phyloP scores from a whole-genome alignment of 92 coral and sea anemone genomes.

The Epizoanthus scotinus region DNA sequence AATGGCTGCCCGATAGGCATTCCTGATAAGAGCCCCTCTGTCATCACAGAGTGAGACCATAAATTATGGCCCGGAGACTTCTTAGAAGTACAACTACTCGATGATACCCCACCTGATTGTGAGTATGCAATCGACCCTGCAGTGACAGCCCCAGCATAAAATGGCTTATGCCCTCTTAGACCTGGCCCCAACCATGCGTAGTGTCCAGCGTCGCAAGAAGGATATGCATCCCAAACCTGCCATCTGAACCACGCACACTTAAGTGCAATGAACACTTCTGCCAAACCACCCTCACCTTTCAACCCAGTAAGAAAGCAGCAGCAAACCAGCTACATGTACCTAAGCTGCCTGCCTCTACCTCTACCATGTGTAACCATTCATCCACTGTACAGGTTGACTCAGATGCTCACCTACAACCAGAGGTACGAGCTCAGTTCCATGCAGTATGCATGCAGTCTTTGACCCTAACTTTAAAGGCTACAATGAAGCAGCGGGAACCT shows the following conservation, averaged over 20 bases:
- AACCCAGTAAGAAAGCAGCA: background rate
- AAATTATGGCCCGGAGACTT: conserved; percentile 76
- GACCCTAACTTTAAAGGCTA: conserved; percentile 66
- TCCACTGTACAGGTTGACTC: conserved; percentile 38
- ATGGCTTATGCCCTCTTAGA: conserved; percentile 17
- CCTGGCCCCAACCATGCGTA: conserved; percentile 49
- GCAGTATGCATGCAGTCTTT: conserved; percentile 34
- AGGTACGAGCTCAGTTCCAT: conserved; percentile 29
- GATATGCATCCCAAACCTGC: conserved; percentile 60
- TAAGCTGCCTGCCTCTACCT: background rate
- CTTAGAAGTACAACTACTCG: conserved; percentile 56
- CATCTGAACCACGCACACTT: conserved; percentile 50
- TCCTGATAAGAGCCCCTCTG: conserved; percentile 22
- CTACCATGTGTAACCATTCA: conserved; percentile 8
- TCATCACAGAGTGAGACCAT: conserved; percentile 21
- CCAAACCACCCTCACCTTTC: conserved; percentile 13
- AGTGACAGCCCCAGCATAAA: conserved; percentile 52
- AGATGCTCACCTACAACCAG: conserved; percentile 2
- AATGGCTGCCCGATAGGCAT: conserved; percentile 5
- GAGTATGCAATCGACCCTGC: conserved; percentile 59
- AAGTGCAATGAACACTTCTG: conserved; percentile 49
- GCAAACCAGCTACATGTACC: conserved; percentile 4
- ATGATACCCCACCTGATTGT: conserved; percentile 53
- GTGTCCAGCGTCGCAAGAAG: conserved; percentile 51
- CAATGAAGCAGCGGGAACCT: conserved; percentile 72